A percentile compares a stretch with the other conserved stretches of the same genome.
These are phyloP conservation scores for Campylorhamphus procurvoides DNA, from an alignment of 2,113 vertebrate genomes.

Conservation along the genomic window DNA sequence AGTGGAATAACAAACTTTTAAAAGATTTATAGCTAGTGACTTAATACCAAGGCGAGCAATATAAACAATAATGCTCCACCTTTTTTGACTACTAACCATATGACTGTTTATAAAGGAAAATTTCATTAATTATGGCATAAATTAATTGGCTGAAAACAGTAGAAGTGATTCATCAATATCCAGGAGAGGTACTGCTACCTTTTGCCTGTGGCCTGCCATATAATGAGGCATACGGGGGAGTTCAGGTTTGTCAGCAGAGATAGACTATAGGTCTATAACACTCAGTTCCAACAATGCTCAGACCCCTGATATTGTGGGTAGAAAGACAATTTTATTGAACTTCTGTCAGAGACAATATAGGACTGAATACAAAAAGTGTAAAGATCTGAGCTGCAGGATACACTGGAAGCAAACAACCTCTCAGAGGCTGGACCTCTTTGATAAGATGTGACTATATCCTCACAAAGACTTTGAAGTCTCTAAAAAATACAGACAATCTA, in stretches of 20 bases:
- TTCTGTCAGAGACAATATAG: constrained; percentile 18
- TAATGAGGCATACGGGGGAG: neutral
- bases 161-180: neutral
- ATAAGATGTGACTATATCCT: constrained; percentile 12
- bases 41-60: neutral
- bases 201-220: neutral
- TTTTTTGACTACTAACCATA: neutral
- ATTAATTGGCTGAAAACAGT: constrained; percentile 1
- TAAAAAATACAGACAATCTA: neutral
- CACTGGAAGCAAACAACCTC: constrained; percentile 45
- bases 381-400: constrained; percentile 18
- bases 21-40: neutral
- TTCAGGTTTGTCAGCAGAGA: neutral
- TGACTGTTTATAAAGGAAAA: neutral
- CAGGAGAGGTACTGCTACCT: neutral
- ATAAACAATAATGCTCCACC: neutral
- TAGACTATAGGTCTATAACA: neutral
- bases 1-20: neutral
- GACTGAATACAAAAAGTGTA: constrained; percentile 1
- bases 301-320: neutral
- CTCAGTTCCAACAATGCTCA: neutral
- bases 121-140: neutral
- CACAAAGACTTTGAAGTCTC: neutral
- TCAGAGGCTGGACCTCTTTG: neutral
- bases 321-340: constrained; percentile 52